Evolutionary conservation across 2,113 vertebrate genomes (phyloP).

Genomic region (Pachyramphus minor): DNA sequence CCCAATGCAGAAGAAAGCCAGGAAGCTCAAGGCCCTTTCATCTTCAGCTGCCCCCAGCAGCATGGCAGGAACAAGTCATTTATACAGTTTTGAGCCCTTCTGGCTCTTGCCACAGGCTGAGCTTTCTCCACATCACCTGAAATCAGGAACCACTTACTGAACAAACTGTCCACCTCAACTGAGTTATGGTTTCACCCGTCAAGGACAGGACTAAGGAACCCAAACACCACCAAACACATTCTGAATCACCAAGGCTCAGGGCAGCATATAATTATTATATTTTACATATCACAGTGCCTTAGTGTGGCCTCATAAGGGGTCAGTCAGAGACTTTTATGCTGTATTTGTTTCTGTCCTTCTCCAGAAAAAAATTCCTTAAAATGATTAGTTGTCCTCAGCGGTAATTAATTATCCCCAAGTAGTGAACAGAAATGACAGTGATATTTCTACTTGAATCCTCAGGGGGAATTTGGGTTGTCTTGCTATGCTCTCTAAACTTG

Average conservation of each 20-base stretch:
- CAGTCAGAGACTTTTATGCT: not conserved
- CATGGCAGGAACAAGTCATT: not conserved
- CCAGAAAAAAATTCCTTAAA: not conserved
- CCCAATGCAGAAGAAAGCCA: not conserved
- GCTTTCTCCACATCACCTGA: not conserved
- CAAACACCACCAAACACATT: not conserved
- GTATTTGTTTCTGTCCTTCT: not conserved
- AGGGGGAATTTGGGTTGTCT: slow-evolving; percentile 17
- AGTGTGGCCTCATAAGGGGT: not conserved
- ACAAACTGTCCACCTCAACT: not conserved
- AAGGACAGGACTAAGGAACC: not conserved
- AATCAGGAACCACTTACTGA: not conserved
- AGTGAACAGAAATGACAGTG: slow-evolving; percentile 55
- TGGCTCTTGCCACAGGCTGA: not conserved
- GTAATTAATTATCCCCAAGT: slow-evolving; percentile 59
- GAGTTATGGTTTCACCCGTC: not conserved
- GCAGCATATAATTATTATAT: not conserved
- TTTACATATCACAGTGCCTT: not conserved
- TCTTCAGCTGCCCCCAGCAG: not conserved
- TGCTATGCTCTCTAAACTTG: slow-evolving; percentile 37
- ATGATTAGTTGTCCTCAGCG: slow-evolving; percentile 26
- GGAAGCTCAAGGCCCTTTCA: not conserved
- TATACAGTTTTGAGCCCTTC: not conserved
- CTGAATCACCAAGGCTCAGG: not conserved
- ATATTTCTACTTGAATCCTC: slow-evolving; percentile 51